phyloP scores from a whole-genome alignment of 2,888 invertebrate genomes.

The Troides aeacus region DNA sequence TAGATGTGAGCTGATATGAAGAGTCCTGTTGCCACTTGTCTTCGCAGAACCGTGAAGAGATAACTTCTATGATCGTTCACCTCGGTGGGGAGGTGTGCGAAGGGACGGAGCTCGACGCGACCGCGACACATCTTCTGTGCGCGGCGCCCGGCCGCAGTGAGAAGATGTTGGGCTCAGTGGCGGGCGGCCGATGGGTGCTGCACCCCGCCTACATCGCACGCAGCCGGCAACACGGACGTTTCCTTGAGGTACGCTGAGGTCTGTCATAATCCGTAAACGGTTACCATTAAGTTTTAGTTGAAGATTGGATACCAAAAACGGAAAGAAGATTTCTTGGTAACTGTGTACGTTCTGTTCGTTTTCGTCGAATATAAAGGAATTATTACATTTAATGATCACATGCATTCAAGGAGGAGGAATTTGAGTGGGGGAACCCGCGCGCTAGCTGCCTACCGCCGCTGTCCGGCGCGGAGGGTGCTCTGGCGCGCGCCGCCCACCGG shows the following conservation, averaged over 20 bases:
- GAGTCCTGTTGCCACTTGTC: too few relatives aligned
- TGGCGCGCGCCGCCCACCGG: conserved; percentile 82
- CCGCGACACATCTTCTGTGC: conserved; percentile 87
- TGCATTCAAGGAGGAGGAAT: conserved; percentile 84
- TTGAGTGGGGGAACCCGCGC: conserved; percentile 90
- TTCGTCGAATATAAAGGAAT: too few relatives aligned
- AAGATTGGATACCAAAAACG: too few relatives aligned
- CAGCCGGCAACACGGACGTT: conserved; percentile 80
- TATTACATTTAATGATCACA: too few relatives aligned
- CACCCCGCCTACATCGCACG: conserved; percentile 87
- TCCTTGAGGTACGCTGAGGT: conserved; percentile 94
- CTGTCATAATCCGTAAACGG: conserved; percentile 43
- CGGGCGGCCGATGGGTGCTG: conserved; percentile 94
- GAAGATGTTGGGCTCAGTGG: conserved; percentile 91
- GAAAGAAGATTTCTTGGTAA: too few relatives aligned
- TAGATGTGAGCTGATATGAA: too few relatives aligned
- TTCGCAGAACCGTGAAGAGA: conserved; percentile 72
- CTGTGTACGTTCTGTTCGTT: too few relatives aligned
- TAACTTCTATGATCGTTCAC: conserved; percentile 75
- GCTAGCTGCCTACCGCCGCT: conserved; percentile 77
- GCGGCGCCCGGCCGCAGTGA: conserved; percentile 89
- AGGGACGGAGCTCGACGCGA: conserved; percentile 69
- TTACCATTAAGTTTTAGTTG: too few relatives aligned
- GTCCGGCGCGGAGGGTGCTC: conserved; percentile 62
- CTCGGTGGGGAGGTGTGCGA: conserved; percentile 84